phyloP scores from a whole-genome alignment of 2,888 invertebrate genomes.

The Ophioninae sp. region DNA sequence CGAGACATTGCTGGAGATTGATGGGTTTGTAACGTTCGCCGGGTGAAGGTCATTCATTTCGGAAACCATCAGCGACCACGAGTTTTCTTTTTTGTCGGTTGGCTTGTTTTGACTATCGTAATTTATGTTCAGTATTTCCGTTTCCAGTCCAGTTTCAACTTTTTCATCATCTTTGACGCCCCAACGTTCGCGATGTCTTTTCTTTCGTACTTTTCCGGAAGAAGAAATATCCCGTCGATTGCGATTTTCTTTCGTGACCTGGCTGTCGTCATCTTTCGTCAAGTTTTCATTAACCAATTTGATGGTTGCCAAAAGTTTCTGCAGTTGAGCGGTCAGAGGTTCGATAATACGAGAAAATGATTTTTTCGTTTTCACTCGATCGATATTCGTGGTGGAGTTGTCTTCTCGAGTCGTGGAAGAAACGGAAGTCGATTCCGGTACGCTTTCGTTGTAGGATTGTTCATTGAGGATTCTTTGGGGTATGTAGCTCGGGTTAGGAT shows the following conservation, averaged over 20 bases:
- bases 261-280: constrained; percentile 50
- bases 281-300: constrained; percentile 67
- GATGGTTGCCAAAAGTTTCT: constrained; percentile 66
- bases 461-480: constrained; percentile 55
- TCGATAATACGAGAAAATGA: constrained; percentile 66
- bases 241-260: constrained; percentile 11
- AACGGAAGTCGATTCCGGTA: neutral
- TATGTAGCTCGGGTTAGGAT: constrained; percentile 62
- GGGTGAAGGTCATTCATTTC: neutral
- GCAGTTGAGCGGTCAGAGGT: constrained; percentile 67
- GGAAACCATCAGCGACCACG: neutral
- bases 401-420: constrained; percentile 8
- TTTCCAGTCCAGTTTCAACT: neutral
- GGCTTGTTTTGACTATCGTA: neutral
- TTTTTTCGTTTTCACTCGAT: constrained; percentile 24
- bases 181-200: constrained; percentile 35
- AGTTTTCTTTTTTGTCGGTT: neutral
- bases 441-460: neutral
- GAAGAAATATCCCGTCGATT: constrained; percentile 26
- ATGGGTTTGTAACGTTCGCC: neutral
- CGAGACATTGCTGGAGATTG: constrained; percentile 2
- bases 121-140: neutral
- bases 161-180: neutral
- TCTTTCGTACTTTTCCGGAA: constrained; percentile 28
- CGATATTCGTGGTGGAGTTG: neutral